phyloP scores from a whole-genome alignment of 2,888 invertebrate genomes.

The Cephalotes varians region DNA sequence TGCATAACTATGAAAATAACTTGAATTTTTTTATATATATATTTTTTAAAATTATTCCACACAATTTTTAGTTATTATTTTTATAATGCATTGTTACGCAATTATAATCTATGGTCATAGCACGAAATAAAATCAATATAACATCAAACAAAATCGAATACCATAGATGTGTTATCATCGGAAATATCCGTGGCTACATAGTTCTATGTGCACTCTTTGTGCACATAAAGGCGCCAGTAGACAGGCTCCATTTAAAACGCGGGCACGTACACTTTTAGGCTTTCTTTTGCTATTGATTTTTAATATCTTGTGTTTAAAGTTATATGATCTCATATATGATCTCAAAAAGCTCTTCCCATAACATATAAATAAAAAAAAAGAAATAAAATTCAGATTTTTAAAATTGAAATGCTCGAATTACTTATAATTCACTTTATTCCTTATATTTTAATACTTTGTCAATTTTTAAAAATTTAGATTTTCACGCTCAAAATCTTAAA shows the following conservation, averaged over 20 bases:
- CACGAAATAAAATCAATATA: background rate
- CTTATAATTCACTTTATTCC: background rate
- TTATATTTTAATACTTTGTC: background rate
- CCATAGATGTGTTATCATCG: background rate
- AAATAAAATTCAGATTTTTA: background rate
- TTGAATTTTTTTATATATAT: too few species aligned
- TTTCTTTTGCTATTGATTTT: background rate
- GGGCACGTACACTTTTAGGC: background rate
- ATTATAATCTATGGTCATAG: too few species aligned
- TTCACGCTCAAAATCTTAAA: background rate
- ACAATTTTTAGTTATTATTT: too few species aligned
- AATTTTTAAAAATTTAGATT: background rate
- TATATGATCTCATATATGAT: background rate
- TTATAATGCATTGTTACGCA: too few species aligned
- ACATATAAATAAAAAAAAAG: background rate
- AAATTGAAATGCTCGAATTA: background rate
- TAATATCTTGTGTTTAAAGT: constrained; percentile 1
- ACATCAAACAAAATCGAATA: background rate
- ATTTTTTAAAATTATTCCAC: too few species aligned
- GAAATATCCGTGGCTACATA: background rate
- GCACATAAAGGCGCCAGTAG: background rate
- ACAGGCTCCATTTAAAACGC: background rate
- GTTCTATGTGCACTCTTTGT: background rate
- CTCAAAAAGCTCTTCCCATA: background rate
- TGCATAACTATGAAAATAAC: too few species aligned